Evolutionary conservation across 2,888 invertebrate genomes (phyloP).

Genomic region (Diadegma fenestrale): DNA sequence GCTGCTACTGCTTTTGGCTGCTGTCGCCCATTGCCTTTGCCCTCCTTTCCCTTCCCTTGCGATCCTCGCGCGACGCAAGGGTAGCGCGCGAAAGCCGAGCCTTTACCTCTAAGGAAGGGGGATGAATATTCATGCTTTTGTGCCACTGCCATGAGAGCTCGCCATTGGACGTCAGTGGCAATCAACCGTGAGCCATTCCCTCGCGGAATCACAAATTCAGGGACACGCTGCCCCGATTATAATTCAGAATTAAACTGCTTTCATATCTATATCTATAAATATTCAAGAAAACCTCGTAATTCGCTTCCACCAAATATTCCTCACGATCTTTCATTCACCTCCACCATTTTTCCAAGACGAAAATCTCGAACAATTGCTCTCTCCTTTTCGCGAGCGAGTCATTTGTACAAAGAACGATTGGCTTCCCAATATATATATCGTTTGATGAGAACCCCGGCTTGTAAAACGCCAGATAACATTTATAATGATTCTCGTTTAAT

Average conservation of each 20-base stretch:
- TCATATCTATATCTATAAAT: constrained; percentile 34
- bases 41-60: constrained; percentile 35
- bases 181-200: constrained; percentile 79
- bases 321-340: not conserved
- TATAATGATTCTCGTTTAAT: constrained; percentile 75
- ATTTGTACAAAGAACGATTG: constrained; percentile 41
- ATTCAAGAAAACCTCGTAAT: not conserved
- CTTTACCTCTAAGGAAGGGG: constrained; percentile 79
- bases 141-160: constrained; percentile 79
- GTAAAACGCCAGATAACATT: constrained; percentile 80
- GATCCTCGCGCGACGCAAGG: constrained; percentile 66
- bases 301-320: constrained; percentile 26
- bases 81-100: constrained; percentile 73
- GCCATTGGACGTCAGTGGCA: constrained; percentile 83
- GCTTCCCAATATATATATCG: constrained; percentile 22
- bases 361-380: not conserved
- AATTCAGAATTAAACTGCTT: constrained; percentile 53
- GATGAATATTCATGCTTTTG: constrained; percentile 84
- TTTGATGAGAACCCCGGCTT: constrained; percentile 76
- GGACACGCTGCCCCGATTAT: constrained; percentile 69
- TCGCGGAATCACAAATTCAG: constrained; percentile 72
- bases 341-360: not conserved
- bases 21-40: constrained; percentile 63
- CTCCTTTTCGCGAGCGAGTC: not conserved
- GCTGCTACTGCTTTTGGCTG: constrained; percentile 61